Evolutionary conservation across 2,888 invertebrate species (phyloP).

Genomic region (Nezara viridula): DNA sequence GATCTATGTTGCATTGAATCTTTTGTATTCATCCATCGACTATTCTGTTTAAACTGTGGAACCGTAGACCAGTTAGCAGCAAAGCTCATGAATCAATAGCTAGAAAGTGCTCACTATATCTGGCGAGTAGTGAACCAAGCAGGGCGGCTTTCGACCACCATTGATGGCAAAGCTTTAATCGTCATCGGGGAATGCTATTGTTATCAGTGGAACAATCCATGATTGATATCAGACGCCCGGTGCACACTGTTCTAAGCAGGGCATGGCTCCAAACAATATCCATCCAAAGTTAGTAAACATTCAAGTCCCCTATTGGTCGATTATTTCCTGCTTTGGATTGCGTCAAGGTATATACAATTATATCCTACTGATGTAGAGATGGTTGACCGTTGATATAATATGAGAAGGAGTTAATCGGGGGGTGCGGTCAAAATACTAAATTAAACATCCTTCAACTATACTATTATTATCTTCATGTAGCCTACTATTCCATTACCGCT

Average conservation of each 20-base stretch:
- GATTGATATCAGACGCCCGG: not conserved
- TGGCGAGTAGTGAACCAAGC: not conserved
- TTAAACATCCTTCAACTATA: no score
- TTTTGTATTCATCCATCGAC: no score
- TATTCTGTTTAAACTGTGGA: not conserved
- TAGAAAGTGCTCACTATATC: not conserved
- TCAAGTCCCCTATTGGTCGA: not conserved
- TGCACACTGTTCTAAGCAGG: not conserved
- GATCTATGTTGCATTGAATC: no score
- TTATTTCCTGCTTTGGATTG: no score
- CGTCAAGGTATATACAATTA: no score
- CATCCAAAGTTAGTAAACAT: not conserved
- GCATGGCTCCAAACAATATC: not conserved
- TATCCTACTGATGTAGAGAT: no score
- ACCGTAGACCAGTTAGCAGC: not conserved
- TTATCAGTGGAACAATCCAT: slow-evolving; percentile 12
- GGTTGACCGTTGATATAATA: no score
- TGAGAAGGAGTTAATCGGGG: no score
- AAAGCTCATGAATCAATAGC: not conserved
- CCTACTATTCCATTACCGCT: no score
- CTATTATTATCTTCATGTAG: no score
- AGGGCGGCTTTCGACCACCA: not conserved
- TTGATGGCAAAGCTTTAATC: no score
- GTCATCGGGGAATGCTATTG: not conserved
- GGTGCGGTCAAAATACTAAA: no score